Base-by-base conservation (phyloP, 1,140 invertebrate genomes). In the Drosophila pseudoobscura region DNA sequence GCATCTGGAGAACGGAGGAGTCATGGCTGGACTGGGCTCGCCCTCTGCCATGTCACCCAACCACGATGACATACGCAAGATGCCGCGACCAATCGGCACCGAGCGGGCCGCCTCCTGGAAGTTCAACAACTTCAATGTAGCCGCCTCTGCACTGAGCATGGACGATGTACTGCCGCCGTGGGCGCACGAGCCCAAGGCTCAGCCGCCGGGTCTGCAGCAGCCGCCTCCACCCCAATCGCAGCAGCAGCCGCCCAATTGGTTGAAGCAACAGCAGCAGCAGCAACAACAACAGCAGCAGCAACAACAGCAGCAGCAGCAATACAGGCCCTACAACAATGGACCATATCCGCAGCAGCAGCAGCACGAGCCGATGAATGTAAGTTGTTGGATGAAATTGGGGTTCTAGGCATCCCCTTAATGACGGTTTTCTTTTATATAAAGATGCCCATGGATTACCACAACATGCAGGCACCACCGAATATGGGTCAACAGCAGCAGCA, bases 31-130 rank as follows among this genome's bases (percentile, higher is more conserved):
- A 41, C 47, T 87, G 29, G 71, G 75, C 20, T 91, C 91, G 39
- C 94, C 94, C 47, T 94, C 94, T n/a, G 92, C 94, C 26, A 94
- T 95, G 92, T 94, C 94, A 43, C 93, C 94, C 1, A 93, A 93
- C 50, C 92, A 92, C 49, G 83, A 93, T 60, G 95, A 96, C 80
- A 95, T 95, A 75, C 93, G 95, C 44, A 96, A 96, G 83, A 93
- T 94, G 73, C 95, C 95, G 29, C 94, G 95, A 6, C 95, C 96
- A 17, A 96, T 96, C 79, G 96, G 96, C 75, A 96, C 94, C 0
- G 95, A 96, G 90, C 93, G 95, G 78, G 80, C 95, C n/a, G 94
- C 95, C 1, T 93, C 94, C 7, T 95, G 95, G 93, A 96, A 95
- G 59, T 91, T 80, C 50, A 90, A 82, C 54, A 79, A 85, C 59